A percentile compares a stretch with the other conserved stretches of the same genome.
Evolutionary conservation across 2,888 invertebrate genomes (phyloP).

Genomic region (Poecilobothrus nobilitatus): DNA sequence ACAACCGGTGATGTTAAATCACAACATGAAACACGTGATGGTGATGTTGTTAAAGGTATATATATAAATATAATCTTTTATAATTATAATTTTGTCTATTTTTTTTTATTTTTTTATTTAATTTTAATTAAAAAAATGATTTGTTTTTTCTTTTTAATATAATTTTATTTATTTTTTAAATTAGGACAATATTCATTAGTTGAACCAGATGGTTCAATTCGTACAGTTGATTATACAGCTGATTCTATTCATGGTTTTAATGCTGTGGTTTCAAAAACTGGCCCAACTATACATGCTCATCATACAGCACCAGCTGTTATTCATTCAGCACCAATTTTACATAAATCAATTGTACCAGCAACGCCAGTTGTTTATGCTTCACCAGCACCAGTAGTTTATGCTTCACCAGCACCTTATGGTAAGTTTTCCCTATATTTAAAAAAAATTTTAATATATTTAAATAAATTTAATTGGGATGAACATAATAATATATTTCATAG

Average conservation of each 20-base stretch:
- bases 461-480: background rate
- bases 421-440: no score
- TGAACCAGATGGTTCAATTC: conserved; percentile 43
- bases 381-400: conserved; percentile 30
- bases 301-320: conserved; percentile 21
- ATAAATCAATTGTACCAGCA: conserved; percentile 32
- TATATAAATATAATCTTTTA: background rate
- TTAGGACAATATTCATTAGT: conserved; percentile 43
- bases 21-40: conserved; percentile 56
- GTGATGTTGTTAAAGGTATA: conserved; percentile 56
- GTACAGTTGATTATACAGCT: conserved; percentile 44
- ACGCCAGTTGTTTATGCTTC: conserved; percentile 31
- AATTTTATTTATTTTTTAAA: background rate
- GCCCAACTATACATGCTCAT: conserved; percentile 37
- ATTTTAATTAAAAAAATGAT: conserved; percentile 3
- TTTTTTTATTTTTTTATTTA: background rate
- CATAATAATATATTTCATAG: no score
- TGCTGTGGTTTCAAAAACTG: conserved; percentile 43
- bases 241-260: conserved; percentile 42
- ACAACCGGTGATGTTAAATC: conserved; percentile 52
- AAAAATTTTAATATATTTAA: conserved; percentile 4
- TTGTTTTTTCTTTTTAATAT: conserved; percentile 1
- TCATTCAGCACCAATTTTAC: conserved; percentile 38
- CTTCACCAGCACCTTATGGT: conserved; percentile 36
- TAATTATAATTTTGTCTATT: no score